Percentiles rank a stretch among this genome's conserved stretches.
Conservation (phyloP, 2,113 vertebrate genomes). For the Ceyx cyanopectus region DNA sequence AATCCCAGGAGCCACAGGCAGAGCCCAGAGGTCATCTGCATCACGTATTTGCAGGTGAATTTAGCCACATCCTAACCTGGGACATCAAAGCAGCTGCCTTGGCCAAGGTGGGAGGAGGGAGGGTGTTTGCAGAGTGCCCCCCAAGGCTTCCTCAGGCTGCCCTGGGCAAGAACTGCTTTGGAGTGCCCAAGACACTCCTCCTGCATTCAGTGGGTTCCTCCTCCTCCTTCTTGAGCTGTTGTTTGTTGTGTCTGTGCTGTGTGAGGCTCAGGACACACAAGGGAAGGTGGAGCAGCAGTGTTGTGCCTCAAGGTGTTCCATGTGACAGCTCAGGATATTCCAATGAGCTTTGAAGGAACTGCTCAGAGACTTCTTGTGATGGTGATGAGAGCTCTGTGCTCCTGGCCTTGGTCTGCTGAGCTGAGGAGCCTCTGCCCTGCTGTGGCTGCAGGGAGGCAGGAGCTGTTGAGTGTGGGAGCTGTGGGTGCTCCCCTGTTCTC, state of each 20-base stretch:
- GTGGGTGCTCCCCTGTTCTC: rapidly evolving
- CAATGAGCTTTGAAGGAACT: not conserved
- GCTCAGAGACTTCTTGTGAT: rapidly evolving
- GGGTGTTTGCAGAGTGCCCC: rapidly evolving
- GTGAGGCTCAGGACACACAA: not conserved
- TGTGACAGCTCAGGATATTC: not conserved
- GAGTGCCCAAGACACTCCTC: no score
- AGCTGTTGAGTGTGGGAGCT: not conserved
- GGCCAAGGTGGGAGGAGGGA: not conserved
- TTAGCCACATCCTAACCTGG: not conserved
- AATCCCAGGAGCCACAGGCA: not conserved
- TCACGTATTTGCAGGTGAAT: not conserved
- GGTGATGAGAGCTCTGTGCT: not conserved
- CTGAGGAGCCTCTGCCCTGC: not conserved
- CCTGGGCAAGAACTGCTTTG: not conserved
- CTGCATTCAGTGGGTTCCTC: not conserved
- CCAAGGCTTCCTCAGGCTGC: rapidly evolving
- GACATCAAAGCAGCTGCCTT: rapidly evolving
- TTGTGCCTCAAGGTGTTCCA: not conserved
- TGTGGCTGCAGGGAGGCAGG: rapidly evolving
- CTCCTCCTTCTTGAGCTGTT: rapidly evolving
- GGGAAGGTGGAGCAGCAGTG: not conserved
- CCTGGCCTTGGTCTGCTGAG: not conserved
- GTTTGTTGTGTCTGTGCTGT: not conserved
- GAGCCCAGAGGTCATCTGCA: not conserved